Evolutionary conservation across 2,113 vertebrate genomes (phyloP), one percentile per base, ranked within the genome.

Genomic region (Bostrychus sinensis): DNA sequence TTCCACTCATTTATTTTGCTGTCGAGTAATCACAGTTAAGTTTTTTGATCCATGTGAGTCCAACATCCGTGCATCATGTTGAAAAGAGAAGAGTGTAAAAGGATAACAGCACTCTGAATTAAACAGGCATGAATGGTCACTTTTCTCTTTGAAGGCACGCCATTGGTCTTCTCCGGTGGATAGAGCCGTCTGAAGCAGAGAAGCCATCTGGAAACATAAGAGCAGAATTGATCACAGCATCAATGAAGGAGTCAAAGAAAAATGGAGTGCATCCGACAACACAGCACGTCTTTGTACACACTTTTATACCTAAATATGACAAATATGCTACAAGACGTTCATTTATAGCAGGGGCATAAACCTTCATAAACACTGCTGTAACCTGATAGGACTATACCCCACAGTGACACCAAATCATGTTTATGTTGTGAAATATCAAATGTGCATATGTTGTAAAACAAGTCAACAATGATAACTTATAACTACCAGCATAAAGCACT

Each of bases 131-230:
- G 48, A 51, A 30, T 30, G 48, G 48, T 51, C 48, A 51, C 48
- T 51, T 30, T 14, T 30, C 53, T 20, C 32, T 55, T 55, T 55
- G 53, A 55, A 55, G 32, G 13, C 30, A 30, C 25, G 7, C 2
- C 3, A 8, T 32, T 32, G 30, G 30, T 32, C 30, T 16, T 13
- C 37, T 39, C 1, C 37, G 3, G 28, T 17, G 32, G 53, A 36
- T 14, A 10, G 17, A 17, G 17, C 53, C 19, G 28, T 55, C n/a
- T 34, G 53, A 32, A 55, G 53, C 13, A 32, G 17, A 36, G 32
- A 34, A 55, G 53, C 53, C 53, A 36, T 55, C 32, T 55, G 53
- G 53, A 55, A 55, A 55, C 30, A 55, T 32, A 55, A 55, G 53
- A 55, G 17, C 53, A 20, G 17, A 55, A 55, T 36, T 55, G 53